Base-by-base conservation (phyloP, 2,888 invertebrate genomes). In the Calameuta pallipes region DNA sequence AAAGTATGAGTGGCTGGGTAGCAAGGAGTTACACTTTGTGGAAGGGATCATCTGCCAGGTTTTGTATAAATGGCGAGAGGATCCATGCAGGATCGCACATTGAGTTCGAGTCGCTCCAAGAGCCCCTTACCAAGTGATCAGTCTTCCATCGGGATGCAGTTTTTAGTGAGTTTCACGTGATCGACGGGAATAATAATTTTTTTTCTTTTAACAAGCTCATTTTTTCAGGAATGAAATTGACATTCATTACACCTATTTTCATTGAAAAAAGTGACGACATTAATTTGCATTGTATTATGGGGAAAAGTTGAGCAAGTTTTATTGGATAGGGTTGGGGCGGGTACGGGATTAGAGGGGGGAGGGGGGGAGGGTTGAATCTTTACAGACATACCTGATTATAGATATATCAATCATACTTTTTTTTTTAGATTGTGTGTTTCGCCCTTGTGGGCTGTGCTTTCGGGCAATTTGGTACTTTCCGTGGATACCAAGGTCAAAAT, bases 61-160 rank as follows among this genome's bases (percentile, higher is more conserved):
- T 89, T 89, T 86, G 87, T 90, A 90, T 90, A 90, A 90, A 90
- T 90, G 87, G 86, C 82, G 87, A 81, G 82, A 84, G 83, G 83
- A 82, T 80, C 85, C 85, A 83, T 84, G 84, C 83, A 56, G 83
- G 84, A 85, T 86, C 85, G 85, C 88, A 89, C 89, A 88, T 89
- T 23, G 56, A 56, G 56, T 56, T 87, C 88, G 83, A 87, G 87
- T 88, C 87, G 87, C 87, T 87, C 85, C 87, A 89, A 87, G 86
- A 56, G 9, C 87, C 83, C 86, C 87, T 80, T 76, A 81, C 81
- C 82, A 76, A 83, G 81, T 78, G 71, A 75, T 81, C 80, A 81
- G 82, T 82, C 80, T 71, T 78, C 83, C 87, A 83, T 76, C 83
- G 69, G 41, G 68, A 90, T 90, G 90, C 88, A 89, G 85, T 87